Evolutionary conservation across 2,888 invertebrate genomes (phyloP).

Genomic region (Cryptus viduatorius): DNA sequence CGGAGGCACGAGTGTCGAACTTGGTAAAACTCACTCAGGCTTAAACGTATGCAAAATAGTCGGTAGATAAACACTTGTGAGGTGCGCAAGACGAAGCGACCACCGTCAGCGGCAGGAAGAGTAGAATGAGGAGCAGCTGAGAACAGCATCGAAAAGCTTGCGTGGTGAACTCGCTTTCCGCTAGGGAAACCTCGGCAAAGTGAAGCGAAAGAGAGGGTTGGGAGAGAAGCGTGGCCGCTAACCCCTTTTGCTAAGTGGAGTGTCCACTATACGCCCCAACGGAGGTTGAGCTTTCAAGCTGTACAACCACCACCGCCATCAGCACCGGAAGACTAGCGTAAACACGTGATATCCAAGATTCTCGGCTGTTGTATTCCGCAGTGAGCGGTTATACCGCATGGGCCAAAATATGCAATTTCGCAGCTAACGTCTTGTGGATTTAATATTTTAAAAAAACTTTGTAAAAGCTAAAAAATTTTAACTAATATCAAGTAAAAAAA

Average conservation of each 20-base stretch:
- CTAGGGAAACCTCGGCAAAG: slow-evolving; percentile 39
- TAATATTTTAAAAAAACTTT: too few species aligned
- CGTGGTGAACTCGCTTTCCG: slow-evolving; percentile 45
- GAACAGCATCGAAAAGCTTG: slow-evolving; percentile 48
- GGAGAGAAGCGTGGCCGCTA: slow-evolving; percentile 60
- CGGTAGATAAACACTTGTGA: slow-evolving; percentile 70
- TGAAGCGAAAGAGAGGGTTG: slow-evolving; percentile 39
- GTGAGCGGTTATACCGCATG: slow-evolving; percentile 24
- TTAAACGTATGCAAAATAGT: slow-evolving; percentile 71
- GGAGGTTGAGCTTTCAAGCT: slow-evolving; percentile 67
- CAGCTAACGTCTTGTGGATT: not conserved
- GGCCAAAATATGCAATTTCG: slow-evolving; percentile 20
- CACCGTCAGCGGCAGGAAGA: not conserved
- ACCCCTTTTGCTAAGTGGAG: slow-evolving; percentile 73
- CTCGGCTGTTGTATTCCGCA: slow-evolving; percentile 41
- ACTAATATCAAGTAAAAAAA: too few species aligned
- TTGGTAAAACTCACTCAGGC: slow-evolving; percentile 63
- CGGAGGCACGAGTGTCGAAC: slow-evolving; percentile 44
- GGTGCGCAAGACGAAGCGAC: not conserved
- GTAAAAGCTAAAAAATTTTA: too few species aligned
- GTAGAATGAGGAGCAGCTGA: slow-evolving; percentile 1
- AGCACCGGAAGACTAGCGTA: slow-evolving; percentile 67
- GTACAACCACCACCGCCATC: slow-evolving; percentile 56
- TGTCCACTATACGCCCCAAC: slow-evolving; percentile 75
- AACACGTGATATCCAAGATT: slow-evolving; percentile 71